Evolutionary conservation across 2,797 vertebrate genomes (phyloP).

Genomic region (Platalea minor): DNA sequence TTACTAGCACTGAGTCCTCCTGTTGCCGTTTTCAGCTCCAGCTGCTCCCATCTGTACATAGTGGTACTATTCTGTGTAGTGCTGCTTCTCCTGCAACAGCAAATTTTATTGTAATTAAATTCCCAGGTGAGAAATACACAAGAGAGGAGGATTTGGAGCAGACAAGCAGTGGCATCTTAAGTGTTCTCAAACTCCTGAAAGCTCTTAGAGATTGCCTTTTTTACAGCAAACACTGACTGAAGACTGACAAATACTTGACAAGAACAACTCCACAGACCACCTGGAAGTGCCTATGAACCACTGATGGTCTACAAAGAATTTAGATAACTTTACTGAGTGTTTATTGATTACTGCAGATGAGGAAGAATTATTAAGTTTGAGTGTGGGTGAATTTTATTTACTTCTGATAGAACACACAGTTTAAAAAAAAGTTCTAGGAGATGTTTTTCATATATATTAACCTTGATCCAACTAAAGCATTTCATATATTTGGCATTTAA

Average conservation of each 20-base stretch:
- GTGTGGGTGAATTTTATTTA: not conserved
- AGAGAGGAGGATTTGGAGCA: not conserved
- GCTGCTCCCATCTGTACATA: constrained; percentile 28
- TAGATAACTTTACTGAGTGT: not conserved
- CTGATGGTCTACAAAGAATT: not conserved
- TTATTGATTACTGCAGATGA: not conserved
- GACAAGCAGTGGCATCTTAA: not conserved
- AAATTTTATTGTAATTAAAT: not conserved
- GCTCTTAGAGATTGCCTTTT: not conserved
- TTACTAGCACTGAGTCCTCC: not conserved
- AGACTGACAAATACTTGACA: not conserved
- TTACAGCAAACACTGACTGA: not conserved
- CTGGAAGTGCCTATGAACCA: not conserved
- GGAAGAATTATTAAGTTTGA: not conserved
- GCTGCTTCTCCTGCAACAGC: not conserved
- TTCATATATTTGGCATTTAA: not conserved
- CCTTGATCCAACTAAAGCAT: not conserved
- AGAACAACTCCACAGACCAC: not conserved
- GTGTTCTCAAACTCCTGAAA: not conserved
- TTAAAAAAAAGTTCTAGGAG: not conserved
- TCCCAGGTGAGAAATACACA: not conserved
- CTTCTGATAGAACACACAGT: not conserved
- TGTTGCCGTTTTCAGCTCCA: not conserved
- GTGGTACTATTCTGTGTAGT: not conserved
- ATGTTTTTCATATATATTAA: not conserved